Base-by-base conservation (phyloP, 2,888 invertebrate species). In the Thera britannica region DNA sequence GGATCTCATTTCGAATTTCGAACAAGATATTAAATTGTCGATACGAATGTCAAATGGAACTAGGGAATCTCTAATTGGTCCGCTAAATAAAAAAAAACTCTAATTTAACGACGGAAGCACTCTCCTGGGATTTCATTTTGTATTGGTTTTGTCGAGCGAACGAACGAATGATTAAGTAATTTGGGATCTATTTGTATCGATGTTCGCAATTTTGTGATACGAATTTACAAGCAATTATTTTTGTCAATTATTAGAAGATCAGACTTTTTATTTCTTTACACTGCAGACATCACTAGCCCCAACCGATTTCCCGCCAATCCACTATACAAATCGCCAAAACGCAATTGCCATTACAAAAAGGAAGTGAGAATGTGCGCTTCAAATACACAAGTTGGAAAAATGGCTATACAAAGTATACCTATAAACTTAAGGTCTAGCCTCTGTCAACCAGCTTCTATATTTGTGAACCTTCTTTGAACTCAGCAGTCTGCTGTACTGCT, bases 11-110 rank as follows among this genome's bases (percentile, higher is more conserved):
- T 80, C 80, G 66, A 70, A 69, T 65, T 69, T 68, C 61, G 81
- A 81, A 79, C 79, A 79, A 82, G 81, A 81, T 77, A 80, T 77
- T 79, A 84, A 85, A 84, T 82, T 81, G 81, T 79, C 84, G 82
- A 85, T 86, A 83, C 84, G 76, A 71, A 70, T 70, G 68, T 74
- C 66, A 71, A 61, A 70, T 72, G 62, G 58, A 66, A 61, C 70
- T 63, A 66, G 67, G 65, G 68, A 71, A 51, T 62, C 68, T 76
- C 80, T 85, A 84, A 86, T 85, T 86, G 83, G 76, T 80, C 76
- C 70, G 77, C 61, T 34, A 65, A 70, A 75, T 73, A 65, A 65
- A 65, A 23, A 23, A 74, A 68, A 72, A 52, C 51, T 68, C 60
- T 70, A 70, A 67, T 71, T 67, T 58, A 71, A 65, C 63, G 57